These are phyloP conservation scores for Pseudococcus longispinus DNA, from an alignment of 2,888 invertebrate species.

Conservation along the genomic window DNA sequence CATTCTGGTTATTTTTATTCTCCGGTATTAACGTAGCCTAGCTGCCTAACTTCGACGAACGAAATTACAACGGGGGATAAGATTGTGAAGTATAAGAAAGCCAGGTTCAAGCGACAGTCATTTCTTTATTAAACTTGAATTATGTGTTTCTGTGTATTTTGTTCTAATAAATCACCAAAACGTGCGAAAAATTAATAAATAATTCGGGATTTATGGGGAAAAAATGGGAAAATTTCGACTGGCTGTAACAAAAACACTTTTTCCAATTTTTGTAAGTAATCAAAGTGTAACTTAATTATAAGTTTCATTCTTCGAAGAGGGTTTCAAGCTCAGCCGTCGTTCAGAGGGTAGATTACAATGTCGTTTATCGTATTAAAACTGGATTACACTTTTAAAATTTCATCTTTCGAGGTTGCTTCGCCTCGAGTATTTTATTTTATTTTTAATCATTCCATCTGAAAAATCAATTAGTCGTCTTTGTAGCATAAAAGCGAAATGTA, in stretches of 20 bases:
- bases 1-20: neutral
- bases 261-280: neutral
- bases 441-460: neutral
- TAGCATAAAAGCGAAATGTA: neutral
- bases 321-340: neutral
- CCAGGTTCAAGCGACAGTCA: neutral
- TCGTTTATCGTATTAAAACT: slow-evolving; percentile 6
- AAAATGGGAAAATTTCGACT: neutral
- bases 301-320: slow-evolving; percentile 11
- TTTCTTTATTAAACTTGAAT: slow-evolving; percentile 11
- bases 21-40: neutral
- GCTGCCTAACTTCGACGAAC: neutral
- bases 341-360: slow-evolving; percentile 5
- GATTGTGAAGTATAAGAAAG: neutral
- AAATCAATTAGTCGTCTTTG: neutral
- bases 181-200: slow-evolving; percentile 16
- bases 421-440: neutral
- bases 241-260: neutral
- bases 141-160: slow-evolving; percentile 5
- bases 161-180: slow-evolving; percentile 4
- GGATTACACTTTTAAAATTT: neutral
- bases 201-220: neutral
- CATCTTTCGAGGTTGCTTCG: neutral
- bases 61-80: neutral
- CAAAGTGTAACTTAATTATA: slow-evolving; percentile 5